Conservation (phyloP, 2,888 invertebrate genomes). For the Stegana nigrithorax region DNA sequence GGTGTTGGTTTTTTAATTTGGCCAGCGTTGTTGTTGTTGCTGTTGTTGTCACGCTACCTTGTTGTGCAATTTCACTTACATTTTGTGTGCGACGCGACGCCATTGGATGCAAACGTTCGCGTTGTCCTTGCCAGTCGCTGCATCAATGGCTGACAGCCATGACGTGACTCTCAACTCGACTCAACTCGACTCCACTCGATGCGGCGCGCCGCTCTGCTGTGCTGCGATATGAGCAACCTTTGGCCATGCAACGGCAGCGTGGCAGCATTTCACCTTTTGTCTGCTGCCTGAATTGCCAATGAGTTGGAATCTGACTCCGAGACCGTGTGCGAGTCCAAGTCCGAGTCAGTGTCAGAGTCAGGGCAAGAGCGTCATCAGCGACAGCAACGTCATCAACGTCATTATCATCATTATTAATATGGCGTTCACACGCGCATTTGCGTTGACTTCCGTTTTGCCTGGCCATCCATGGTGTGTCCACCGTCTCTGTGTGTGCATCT, state of each 20-base stretch:
- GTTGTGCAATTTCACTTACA: not conserved
- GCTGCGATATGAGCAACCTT: too few species aligned
- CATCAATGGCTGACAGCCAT: slow-evolving; percentile 9
- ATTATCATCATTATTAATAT: slow-evolving; percentile 13
- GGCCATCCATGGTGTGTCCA: not conserved
- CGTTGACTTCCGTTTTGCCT: slow-evolving; percentile 2
- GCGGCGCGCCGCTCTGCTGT: too few species aligned
- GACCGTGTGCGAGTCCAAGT: too few species aligned
- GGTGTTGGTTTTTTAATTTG: too few species aligned
- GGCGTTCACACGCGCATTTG: slow-evolving; percentile 7
- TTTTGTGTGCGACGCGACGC: not conserved
- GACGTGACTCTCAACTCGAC: slow-evolving; percentile 4
- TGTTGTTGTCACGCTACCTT: too few species aligned
- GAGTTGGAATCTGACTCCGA: too few species aligned
- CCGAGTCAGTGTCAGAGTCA: too few species aligned
- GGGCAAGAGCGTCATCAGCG: too few species aligned
- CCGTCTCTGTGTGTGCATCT: not conserved
- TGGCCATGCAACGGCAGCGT: too few species aligned
- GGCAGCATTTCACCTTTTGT: slow-evolving; percentile 11
- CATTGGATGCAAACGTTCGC: not conserved
- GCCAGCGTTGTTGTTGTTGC: too few species aligned
- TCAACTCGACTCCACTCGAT: too few species aligned
- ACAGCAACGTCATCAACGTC: not conserved
- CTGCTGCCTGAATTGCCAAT: too few species aligned
- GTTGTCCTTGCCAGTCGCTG: not conserved